phyloP scores from a whole-genome alignment of 2,797 vertebrate species.

The Chrysolophus pictus region DNA sequence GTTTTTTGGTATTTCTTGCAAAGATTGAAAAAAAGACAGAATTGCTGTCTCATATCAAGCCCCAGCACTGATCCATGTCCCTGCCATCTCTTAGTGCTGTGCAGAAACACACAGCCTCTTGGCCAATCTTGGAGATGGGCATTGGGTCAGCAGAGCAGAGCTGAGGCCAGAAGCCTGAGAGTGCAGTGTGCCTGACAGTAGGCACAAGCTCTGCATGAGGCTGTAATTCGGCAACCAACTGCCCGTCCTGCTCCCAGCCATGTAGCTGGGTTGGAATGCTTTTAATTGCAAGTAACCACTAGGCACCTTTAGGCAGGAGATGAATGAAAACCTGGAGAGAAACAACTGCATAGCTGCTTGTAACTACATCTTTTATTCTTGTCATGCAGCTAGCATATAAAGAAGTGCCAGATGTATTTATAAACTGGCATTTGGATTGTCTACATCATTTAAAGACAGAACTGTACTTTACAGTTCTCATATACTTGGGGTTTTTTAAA shows the following conservation, averaged over 20 bases:
- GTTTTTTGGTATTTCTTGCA: neutral
- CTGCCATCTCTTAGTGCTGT: rapidly evolving
- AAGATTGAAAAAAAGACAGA: neutral
- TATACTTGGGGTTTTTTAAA: neutral
- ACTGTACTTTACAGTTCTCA: neutral
- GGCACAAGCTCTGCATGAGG: rapidly evolving
- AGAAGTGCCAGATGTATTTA: neutral
- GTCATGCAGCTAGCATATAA: neutral
- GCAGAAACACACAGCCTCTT: neutral
- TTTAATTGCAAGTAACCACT: neutral
- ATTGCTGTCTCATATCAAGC: neutral
- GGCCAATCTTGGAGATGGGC: neutral
- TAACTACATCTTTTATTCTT: neutral
- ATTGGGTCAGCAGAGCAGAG: neutral
- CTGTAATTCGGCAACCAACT: no score
- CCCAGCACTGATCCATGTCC: neutral
- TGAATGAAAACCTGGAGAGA: neutral
- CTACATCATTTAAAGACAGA: neutral
- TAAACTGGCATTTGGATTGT: neutral
- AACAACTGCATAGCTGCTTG: neutral
- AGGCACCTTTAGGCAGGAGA: neutral
- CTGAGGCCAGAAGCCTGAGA: rapidly evolving
- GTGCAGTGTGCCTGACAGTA: rapidly evolving
- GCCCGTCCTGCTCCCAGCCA: neutral
- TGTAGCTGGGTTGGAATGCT: neutral